phyloP scores from a whole-genome alignment of 92 coral and sea anemone genomes.

The Actinernus sp. region DNA sequence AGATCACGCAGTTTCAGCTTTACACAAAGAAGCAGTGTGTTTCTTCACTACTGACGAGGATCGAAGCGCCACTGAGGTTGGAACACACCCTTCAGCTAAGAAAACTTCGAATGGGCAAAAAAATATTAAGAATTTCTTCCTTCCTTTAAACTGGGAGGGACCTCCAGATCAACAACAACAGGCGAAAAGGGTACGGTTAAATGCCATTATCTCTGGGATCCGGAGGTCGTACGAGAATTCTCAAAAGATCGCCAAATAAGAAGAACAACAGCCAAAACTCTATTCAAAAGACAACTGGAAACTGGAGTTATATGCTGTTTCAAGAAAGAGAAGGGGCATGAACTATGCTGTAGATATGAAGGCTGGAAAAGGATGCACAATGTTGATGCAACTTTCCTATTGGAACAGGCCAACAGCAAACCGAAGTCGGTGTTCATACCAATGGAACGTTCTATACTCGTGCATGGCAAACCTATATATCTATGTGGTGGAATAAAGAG shows the following conservation, averaged over 20 bases:
- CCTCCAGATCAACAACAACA: slow-evolving; percentile 22
- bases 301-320: slow-evolving; percentile 9
- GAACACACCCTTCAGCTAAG: no score
- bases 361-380: slow-evolving; percentile 22
- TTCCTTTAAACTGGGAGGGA: slow-evolving; percentile 42
- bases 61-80: no score
- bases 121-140: no score
- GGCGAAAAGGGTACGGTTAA: slow-evolving; percentile 3
- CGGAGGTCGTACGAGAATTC: slow-evolving; percentile 39
- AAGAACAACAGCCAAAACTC: slow-evolving; percentile 17
- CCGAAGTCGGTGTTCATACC: background rate
- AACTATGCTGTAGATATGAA: slow-evolving; percentile 7
- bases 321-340: slow-evolving; percentile 22
- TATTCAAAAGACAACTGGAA: slow-evolving; percentile 15
- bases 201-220: slow-evolving; percentile 37
- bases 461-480: background rate
- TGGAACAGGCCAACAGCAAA: background rate
- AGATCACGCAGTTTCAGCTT: no score
- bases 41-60: no score
- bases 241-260: slow-evolving; percentile 22
- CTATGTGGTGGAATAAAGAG: slow-evolving; percentile 8
- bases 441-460: background rate
- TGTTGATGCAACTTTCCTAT: background rate
- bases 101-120: no score
- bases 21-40: no score